Percentiles rank a stretch among this genome's conserved stretches.
phyloP scores from a whole-genome alignment of 2,888 invertebrate genomes.

The Hirtodrosophila confusa region DNA sequence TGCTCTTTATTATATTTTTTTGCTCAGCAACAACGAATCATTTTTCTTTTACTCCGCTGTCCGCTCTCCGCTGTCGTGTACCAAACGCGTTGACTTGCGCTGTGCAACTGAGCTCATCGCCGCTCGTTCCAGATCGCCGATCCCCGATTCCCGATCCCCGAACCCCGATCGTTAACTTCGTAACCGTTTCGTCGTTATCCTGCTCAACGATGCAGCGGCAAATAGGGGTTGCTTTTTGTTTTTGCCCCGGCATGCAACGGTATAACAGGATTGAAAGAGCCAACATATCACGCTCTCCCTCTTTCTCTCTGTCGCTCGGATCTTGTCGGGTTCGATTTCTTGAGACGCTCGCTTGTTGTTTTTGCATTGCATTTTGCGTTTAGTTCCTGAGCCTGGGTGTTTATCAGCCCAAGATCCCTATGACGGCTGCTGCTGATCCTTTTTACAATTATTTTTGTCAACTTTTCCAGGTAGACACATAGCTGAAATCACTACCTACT shows the following conservation, averaged over 20 bases:
- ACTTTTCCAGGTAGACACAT: conserved; percentile 63
- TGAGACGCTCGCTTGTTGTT: conserved; percentile 58
- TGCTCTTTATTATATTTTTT: conserved; percentile 28
- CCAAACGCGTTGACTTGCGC: conserved; percentile 71
- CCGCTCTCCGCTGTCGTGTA: conserved; percentile 50
- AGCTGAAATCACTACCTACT: conserved; percentile 56
- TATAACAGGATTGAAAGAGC: no score
- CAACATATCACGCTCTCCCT: neutral
- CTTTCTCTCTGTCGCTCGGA: conserved; percentile 2
- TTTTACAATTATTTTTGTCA: conserved; percentile 76
- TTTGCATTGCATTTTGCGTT: conserved; percentile 61
- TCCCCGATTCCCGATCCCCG: conserved; percentile 44
- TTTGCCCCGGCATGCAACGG: no score
- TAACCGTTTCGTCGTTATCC: conserved; percentile 57
- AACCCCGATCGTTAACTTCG: conserved; percentile 25
- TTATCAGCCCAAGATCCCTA: conserved; percentile 60
- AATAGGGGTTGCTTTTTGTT: conserved; percentile 63
- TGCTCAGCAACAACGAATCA: conserved; percentile 13
- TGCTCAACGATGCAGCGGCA: conserved; percentile 53
- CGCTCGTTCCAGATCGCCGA: conserved; percentile 76
- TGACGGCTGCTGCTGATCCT: conserved; percentile 60
- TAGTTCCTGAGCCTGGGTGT: conserved; percentile 36
- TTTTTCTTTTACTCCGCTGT: conserved; percentile 34
- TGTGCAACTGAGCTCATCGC: conserved; percentile 76
- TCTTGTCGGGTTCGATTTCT: conserved; percentile 30